Conservation (phyloP, 2,888 invertebrate genomes). For the Eupithecia tripunctaria region DNA sequence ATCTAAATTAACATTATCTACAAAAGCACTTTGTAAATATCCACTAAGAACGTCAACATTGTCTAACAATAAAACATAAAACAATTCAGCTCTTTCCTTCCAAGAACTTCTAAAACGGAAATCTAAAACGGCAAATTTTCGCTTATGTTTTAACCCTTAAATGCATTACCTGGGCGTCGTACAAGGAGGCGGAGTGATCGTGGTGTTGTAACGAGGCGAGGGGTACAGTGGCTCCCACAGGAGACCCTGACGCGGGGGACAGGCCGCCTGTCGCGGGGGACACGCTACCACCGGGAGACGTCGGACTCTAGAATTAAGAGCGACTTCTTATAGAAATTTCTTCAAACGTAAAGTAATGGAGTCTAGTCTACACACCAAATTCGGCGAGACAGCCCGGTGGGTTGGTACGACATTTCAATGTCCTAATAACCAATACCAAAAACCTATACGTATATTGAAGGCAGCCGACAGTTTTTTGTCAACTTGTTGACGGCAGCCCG, state of each 20-base stretch:
- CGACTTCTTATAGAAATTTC: not conserved
- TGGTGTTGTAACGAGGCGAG: conserved; percentile 58
- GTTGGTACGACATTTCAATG: not conserved
- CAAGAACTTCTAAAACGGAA: not conserved
- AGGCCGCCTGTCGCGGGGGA: conserved; percentile 77
- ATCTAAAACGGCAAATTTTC: not conserved
- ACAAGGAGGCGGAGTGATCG: conserved; percentile 57
- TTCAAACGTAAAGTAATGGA: not conserved
- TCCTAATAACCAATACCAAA: too few relatives aligned
- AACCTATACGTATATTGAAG: too few relatives aligned
- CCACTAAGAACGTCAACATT: not conserved
- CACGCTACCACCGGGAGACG: conserved; percentile 74
- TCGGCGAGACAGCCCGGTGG: not conserved
- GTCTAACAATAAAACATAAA: conserved; percentile 3
- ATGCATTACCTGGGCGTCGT: conserved; percentile 70
- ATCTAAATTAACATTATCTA: conserved; percentile 22
- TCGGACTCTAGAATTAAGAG: conserved; percentile 64
- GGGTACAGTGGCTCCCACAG: conserved; percentile 76
- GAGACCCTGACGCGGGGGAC: conserved; percentile 78
- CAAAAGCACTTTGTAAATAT: conserved; percentile 6
- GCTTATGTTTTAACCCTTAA: not conserved
- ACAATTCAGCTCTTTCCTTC: not conserved
- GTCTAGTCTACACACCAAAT: not conserved
- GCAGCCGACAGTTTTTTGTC: not conserved
- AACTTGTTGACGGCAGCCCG: not conserved